Conservation (phyloP, 2,113 vertebrate species). For the Forbesichthys papilliferus region DNA sequence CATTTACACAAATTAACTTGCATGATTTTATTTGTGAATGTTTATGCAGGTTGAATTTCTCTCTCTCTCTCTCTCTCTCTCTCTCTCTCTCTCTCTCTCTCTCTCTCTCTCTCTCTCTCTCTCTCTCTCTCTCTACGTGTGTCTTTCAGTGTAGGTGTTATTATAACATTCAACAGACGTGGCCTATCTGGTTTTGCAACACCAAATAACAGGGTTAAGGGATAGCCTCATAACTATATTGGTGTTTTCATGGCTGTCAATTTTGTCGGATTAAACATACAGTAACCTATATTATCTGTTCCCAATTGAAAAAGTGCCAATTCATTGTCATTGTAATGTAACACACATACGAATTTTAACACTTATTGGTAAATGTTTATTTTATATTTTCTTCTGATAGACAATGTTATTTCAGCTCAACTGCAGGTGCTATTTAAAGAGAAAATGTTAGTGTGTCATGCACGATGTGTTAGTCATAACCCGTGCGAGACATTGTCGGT, state of each 20-base stretch:
- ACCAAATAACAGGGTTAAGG: conserved; percentile 14
- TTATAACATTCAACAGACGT: background rate
- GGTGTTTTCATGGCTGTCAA: too few relatives aligned
- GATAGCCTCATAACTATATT: too few relatives aligned
- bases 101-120: too few relatives aligned
- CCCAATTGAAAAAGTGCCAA: too few relatives aligned
- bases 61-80: background rate
- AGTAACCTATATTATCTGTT: too few relatives aligned
- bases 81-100: too few relatives aligned
- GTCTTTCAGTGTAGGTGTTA: background rate
- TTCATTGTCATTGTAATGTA: too few relatives aligned
- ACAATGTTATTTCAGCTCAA: background rate
- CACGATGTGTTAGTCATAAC: conserved; percentile 46
- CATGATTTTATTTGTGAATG: conserved; percentile 2
- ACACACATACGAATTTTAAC: too few relatives aligned
- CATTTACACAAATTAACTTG: background rate
- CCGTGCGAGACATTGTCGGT: conserved; percentile 26
- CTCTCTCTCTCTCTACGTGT: too few relatives aligned
- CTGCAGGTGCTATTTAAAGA: conserved; percentile 13
- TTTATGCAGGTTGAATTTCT: background rate
- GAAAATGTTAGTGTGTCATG: conserved; percentile 48
- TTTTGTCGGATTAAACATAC: too few relatives aligned
- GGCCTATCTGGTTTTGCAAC: background rate
- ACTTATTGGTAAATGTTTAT: too few relatives aligned
- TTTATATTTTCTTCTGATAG: too few relatives aligned